phyloP scores from a whole-genome alignment of 1,140 invertebrate genomes.

The Drosophila insularis region DNA sequence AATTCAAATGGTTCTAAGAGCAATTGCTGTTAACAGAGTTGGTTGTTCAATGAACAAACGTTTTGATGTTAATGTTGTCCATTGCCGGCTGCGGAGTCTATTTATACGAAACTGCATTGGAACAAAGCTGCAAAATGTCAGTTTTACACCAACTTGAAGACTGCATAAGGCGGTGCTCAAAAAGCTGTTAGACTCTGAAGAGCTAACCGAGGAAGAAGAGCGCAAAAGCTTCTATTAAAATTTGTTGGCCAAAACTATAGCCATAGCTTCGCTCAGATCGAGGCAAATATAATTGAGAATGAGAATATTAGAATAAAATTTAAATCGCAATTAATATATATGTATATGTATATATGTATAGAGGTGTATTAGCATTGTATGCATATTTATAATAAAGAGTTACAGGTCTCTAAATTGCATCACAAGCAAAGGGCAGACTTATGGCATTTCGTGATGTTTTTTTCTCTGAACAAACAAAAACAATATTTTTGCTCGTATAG shows the following conservation, averaged over 20 bases:
- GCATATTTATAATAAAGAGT: slow-evolving; percentile 54
- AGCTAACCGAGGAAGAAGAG: slow-evolving; percentile 16
- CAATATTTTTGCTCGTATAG: slow-evolving; percentile 8
- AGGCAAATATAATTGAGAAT: slow-evolving; percentile 45
- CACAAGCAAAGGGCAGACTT: slow-evolving; percentile 21
- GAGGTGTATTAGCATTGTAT: slow-evolving; percentile 43
- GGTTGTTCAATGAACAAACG: slow-evolving; percentile 81
- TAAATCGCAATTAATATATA: slow-evolving; percentile 25
- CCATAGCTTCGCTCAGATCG: slow-evolving; percentile 36
- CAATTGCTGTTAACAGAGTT: slow-evolving; percentile 39
- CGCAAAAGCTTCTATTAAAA: slow-evolving; percentile 30
- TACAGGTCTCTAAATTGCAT: slow-evolving; percentile 54
- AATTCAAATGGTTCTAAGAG: slow-evolving; percentile 37
- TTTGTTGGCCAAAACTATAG: neutral
- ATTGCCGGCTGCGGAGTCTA: slow-evolving; percentile 77
- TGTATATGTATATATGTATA: slow-evolving; percentile 26
- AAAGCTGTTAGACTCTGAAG: slow-evolving; percentile 34
- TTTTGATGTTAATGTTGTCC: slow-evolving; percentile 80
- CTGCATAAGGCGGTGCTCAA: slow-evolving; percentile 52
- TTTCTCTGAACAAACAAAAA: slow-evolving; percentile 5
- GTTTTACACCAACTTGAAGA: slow-evolving; percentile 38
- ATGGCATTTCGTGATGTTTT: slow-evolving; percentile 5
- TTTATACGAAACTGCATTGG: slow-evolving; percentile 74
- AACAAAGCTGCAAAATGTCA: slow-evolving; percentile 55
- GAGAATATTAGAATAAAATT: slow-evolving; percentile 35